Evolutionary conservation across 2,797 vertebrate species (phyloP), one percentile per base, ranked within the genome.

Genomic region (Protosalanx chinensis): DNA sequence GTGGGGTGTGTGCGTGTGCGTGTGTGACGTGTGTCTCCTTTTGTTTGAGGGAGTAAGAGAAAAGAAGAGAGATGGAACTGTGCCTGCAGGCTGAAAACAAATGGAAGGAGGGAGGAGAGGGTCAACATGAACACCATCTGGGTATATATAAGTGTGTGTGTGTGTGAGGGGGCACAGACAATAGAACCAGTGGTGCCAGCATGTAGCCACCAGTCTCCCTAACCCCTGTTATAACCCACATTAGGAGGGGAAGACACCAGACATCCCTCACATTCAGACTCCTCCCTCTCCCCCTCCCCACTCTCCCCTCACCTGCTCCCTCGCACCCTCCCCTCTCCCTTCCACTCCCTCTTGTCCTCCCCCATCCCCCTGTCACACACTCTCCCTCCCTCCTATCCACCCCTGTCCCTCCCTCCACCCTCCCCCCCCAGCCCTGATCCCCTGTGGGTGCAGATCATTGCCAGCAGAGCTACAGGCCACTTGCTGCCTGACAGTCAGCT

Each of bases 401-500:
- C 23, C 23, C 23, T 27, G 23, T n/a, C 57, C 83, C 84, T 88
- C 84, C 80, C 76, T 85, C 85, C 81, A 71, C 23, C 59, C 35
- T 65, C 18, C n/a, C 35, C n/a, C 63, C 12, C 79, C 78, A 71
- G 85, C 85, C 84, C 83, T 85, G 80, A 87, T 80, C 91, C 91
- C 88, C 79, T 68, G 83, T 84, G 89, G 86, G 83, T 76, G 81
- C 81, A 81, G 86, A 89, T 91, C 89, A 90, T 82, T 91, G 91
- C 88, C 90, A 91, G 86, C 88, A 88, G 86, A 92, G 90, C 90
- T 88, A 90, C 92, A 91, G 91, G 91, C 90, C 91, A 90, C 92
- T 93, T 91, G 90, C 90, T 88, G 90, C 82, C 91, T 93, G 92
- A 93, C 92, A 93, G 91, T 93, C 90, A 91, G 90, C 88, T 91